A percentile compares a stretch with the other conserved stretches of the same genome.
phyloP scores from a whole-genome alignment of 2,113 vertebrate species.

The Sarotherodon lohbergeri region DNA sequence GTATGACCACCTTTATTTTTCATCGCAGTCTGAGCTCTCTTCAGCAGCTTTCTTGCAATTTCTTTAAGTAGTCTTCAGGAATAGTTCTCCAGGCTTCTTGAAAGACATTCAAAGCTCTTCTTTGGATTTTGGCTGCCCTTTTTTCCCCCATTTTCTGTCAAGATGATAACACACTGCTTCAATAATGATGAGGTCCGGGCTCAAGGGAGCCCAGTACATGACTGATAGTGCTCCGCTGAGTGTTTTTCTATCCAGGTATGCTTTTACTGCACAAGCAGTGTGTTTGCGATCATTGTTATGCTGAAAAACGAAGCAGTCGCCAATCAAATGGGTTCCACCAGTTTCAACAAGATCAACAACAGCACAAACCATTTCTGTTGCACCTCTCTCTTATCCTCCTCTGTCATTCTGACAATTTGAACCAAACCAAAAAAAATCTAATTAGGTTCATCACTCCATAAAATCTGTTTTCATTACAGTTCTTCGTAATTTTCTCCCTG shows the following conservation, averaged over 20 bases:
- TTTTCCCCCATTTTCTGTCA: fast-evolving
- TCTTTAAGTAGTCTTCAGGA: not conserved
- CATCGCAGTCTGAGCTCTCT: not conserved
- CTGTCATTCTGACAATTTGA: not conserved
- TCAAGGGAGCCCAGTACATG: not conserved
- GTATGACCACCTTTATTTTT: not conserved
- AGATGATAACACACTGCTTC: not conserved
- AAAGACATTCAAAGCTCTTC: not conserved
- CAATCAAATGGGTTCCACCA: not conserved
- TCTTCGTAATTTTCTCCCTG: not conserved
- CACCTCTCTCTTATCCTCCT: not conserved
- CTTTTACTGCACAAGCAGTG: not conserved
- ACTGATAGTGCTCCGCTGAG: not conserved
- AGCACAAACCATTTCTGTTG: not conserved
- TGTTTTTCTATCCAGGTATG: not conserved
- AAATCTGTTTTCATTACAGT: not conserved
- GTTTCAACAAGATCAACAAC: not conserved
- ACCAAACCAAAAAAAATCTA: not conserved
- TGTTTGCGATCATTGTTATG: not conserved
- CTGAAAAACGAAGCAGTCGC: not conserved
- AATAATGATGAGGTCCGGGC: not conserved
- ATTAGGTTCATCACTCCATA: not conserved
- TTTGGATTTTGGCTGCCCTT: not conserved
- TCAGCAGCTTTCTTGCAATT: not conserved
- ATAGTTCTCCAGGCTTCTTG: not conserved